Evolutionary conservation across 2,888 invertebrate genomes (phyloP).

Genomic region (Lordiphosa fenestrarum): DNA sequence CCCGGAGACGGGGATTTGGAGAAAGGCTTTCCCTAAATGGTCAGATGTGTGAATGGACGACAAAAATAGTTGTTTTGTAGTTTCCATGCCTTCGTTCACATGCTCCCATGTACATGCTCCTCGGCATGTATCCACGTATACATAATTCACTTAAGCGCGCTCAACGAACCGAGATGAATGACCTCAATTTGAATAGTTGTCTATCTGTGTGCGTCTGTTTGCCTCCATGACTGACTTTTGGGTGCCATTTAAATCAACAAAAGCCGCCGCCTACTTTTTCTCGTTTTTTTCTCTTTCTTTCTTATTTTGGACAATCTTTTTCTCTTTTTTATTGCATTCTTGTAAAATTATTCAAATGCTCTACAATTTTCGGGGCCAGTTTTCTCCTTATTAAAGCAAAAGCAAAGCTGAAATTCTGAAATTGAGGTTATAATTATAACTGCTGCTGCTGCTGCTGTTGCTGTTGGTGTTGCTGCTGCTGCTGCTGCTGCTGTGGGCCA

Average conservation of each 20-base stretch:
- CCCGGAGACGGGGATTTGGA: conserved; percentile 2
- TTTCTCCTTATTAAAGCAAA: conserved; percentile 48
- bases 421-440: conserved; percentile 74
- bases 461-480: not conserved
- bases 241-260: conserved; percentile 73
- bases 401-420: conserved; percentile 35
- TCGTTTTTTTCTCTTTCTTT: no score
- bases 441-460: conserved; percentile 16
- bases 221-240: conserved; percentile 4
- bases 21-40: conserved; percentile 29
- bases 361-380: conserved; percentile 72
- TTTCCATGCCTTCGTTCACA: conserved; percentile 26
- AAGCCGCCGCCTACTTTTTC: conserved; percentile 62
- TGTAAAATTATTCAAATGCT: conserved; percentile 73
- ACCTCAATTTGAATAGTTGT: conserved; percentile 75
- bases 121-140: conserved; percentile 25
- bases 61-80: conserved; percentile 6
- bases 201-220: conserved; percentile 22
- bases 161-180: conserved; percentile 77
- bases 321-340: conserved; percentile 65
- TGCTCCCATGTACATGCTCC: not conserved
- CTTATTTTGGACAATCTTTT: conserved; percentile 28
- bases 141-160: conserved; percentile 75
- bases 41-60: conserved; percentile 5
- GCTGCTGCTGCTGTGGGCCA: conserved; percentile 9